A percentile compares a stretch with the other conserved stretches of the same genome.
Conservation (phyloP, 1,140 invertebrate genomes). For the Pissodes strobi region DNA sequence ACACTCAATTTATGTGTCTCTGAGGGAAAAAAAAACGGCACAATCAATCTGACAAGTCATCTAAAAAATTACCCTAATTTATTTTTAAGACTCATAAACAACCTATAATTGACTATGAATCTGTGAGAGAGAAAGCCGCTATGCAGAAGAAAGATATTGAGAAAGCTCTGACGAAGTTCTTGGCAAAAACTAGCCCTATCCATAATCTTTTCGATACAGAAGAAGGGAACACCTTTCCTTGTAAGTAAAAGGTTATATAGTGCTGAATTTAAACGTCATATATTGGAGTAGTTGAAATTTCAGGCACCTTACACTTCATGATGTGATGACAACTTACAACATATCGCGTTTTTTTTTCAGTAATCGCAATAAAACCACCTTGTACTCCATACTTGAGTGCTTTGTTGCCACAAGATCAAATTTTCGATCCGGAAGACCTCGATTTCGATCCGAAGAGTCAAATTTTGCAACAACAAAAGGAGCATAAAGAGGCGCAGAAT, state of each 20-base stretch:
- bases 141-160: conserved; percentile 93
- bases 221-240: conserved; percentile 81
- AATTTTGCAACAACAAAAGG: conserved; percentile 57
- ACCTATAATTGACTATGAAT: conserved; percentile 95
- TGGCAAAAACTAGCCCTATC: conserved; percentile 91
- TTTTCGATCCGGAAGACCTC: conserved; percentile 89
- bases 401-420: conserved; percentile 89
- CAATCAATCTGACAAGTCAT: no score
- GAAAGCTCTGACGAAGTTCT: conserved; percentile 89
- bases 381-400: conserved; percentile 85
- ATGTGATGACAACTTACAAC: no score
- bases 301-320: no score
- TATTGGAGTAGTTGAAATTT: no score
- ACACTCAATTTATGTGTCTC: no score
- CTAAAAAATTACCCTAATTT: no score
- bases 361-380: conserved; percentile 84
- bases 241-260: no score
- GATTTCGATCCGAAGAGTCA: conserved; percentile 79
- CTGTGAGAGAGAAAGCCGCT: conserved; percentile 92
- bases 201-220: conserved; percentile 90
- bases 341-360: conserved; percentile 62
- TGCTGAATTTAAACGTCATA: no score
- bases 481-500: conserved; percentile 52
- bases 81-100: conserved; percentile 86
- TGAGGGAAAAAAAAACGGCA: no score